Evolutionary conservation across 2,113 vertebrate species (phyloP).

Genomic region (Capreolus pygargus): DNA sequence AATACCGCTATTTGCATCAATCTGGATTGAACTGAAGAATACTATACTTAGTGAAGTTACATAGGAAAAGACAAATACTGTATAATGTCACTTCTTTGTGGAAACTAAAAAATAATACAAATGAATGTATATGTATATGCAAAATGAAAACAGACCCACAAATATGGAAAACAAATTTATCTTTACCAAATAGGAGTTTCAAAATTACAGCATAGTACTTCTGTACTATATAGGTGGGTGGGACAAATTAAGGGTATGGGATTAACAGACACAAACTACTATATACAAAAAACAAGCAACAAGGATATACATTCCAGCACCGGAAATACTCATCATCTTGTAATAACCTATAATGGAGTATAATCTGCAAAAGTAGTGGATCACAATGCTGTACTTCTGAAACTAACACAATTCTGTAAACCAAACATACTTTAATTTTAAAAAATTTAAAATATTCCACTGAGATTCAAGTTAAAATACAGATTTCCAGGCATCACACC

Average conservation of each 20-base stretch:
- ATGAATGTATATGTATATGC: background rate
- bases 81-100: background rate
- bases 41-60: background rate
- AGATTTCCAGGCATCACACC: background rate
- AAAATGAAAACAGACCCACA: background rate
- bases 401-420: background rate
- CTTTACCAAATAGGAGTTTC: background rate
- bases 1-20: background rate
- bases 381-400: background rate
- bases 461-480: background rate
- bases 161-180: background rate
- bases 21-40: background rate
- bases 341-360: background rate
- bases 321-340: background rate
- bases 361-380: background rate
- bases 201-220: background rate
- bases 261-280: background rate
- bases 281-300: background rate
- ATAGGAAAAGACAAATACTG: background rate
- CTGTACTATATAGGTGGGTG: background rate
- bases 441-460: background rate
- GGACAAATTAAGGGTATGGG: background rate
- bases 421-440: background rate
- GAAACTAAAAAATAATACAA: background rate
- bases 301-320: background rate